Conservation (phyloP, 1,140 invertebrate genomes). For the Aphis craccivora region DNA sequence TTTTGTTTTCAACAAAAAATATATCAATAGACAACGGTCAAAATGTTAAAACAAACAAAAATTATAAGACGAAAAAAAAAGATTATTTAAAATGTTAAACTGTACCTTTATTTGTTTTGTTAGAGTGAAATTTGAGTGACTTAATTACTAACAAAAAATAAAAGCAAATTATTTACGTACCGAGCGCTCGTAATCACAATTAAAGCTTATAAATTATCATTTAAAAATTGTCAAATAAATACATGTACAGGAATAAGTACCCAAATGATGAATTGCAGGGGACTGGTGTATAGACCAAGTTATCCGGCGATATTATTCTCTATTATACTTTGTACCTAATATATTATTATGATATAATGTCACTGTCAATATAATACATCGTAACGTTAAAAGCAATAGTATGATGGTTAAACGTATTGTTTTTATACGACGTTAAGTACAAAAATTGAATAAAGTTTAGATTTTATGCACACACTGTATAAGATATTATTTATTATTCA, state of each 20-base stretch:
- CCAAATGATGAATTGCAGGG: background rate
- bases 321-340: background rate
- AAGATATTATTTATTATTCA: background rate
- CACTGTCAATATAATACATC: background rate
- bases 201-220: background rate
- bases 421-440: background rate
- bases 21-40: background rate
- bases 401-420: background rate
- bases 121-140: background rate
- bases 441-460: background rate
- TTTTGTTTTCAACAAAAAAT: background rate
- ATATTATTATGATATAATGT: background rate
- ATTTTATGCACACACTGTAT: background rate
- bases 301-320: background rate
- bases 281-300: background rate
- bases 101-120: background rate
- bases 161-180: background rate
- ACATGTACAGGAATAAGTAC: background rate
- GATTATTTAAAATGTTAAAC: background rate
- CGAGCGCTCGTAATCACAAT: background rate
- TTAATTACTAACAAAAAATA: background rate
- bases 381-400: background rate
- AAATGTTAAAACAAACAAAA: background rate
- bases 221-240: background rate
- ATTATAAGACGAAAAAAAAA: background rate